Percentiles rank a stretch among this genome's conserved stretches.
Conservation (phyloP, 2,797 vertebrate species). For the Diplodus sargus region DNA sequence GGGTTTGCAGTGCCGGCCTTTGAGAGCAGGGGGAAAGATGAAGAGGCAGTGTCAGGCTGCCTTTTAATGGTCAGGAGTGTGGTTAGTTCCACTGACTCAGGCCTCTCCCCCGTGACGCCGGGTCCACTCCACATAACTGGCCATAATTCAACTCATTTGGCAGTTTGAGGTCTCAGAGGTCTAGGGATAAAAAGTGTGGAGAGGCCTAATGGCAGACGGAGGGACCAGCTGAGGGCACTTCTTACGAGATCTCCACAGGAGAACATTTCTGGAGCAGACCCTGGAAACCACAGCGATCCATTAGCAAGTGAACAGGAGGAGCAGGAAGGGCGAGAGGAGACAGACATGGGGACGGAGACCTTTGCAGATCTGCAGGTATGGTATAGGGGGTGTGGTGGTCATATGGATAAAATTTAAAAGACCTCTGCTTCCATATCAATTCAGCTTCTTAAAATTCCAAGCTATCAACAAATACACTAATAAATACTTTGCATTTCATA, state of each 20-base stretch:
- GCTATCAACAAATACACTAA: not conserved
- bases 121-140: constrained; percentile 87
- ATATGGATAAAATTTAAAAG: not conserved
- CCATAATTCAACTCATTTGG: constrained; percentile 89
- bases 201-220: constrained; percentile 84
- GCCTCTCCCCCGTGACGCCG: constrained; percentile 81
- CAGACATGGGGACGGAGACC: constrained; percentile 19
- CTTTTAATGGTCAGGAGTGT: constrained; percentile 89
- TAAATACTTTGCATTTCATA: not conserved
- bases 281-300: constrained; percentile 78
- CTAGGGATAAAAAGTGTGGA: constrained; percentile 85
- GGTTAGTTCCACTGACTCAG: constrained; percentile 85
- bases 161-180: constrained; percentile 87
- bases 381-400: constrained; percentile 10
- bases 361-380: constrained; percentile 47
- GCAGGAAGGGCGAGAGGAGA: constrained; percentile 25
- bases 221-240: constrained; percentile 81
- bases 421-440: not conserved
- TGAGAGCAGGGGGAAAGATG: constrained; percentile 83
- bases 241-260: constrained; percentile 80
- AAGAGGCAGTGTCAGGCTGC: constrained; percentile 85
- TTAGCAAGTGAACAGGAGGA: constrained; percentile 70
- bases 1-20: constrained; percentile 74
- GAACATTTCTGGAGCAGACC: constrained; percentile 81
- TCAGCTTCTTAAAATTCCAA: constrained; percentile 4